Percentiles rank a stretch among this genome's conserved stretches.
Conservation (phyloP, 2,888 invertebrate species). For the Ennomos fuscantarius region DNA sequence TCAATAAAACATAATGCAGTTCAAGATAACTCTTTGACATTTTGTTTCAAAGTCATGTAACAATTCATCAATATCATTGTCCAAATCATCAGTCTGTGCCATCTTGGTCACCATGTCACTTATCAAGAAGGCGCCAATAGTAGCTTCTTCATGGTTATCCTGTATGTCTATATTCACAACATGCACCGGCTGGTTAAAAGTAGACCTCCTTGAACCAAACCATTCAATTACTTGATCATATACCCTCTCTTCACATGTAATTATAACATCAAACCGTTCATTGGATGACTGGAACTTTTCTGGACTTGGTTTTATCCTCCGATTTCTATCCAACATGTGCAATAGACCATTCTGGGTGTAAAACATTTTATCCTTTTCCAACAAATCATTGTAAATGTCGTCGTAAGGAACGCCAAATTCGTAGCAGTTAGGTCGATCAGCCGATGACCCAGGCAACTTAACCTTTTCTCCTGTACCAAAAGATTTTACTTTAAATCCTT, state of each 20-base stretch:
- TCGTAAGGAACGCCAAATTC: conserved; percentile 98
- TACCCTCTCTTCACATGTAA: conserved; percentile 99
- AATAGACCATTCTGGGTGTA: conserved; percentile 99
- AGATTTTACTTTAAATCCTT: conserved; percentile 97
- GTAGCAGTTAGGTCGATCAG: conserved; percentile 97
- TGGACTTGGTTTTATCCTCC: conserved; percentile 96
- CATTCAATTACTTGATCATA: conserved; percentile 99
- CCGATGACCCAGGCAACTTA: conserved; percentile 97
- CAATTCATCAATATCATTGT: conserved; percentile 98
- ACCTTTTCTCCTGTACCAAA: conserved; percentile 98
- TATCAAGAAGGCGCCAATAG: conserved; percentile 98
- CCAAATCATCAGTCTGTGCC: conserved; percentile 95
- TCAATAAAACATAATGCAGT: conserved; percentile 98
- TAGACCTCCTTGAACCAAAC: conserved; percentile 92
- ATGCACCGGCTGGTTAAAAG: conserved; percentile 95
- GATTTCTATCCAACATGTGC: conserved; percentile 98
- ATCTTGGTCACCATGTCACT: conserved; percentile 97
- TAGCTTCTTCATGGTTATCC: conserved; percentile 99
- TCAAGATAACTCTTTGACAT: conserved; percentile 93
- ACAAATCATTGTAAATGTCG: conserved; percentile 96
- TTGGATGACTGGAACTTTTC: conserved; percentile 96
- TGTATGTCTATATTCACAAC: conserved; percentile 99
- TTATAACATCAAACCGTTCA: conserved; percentile 97
- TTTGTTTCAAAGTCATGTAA: conserved; percentile 97
- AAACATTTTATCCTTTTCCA: conserved; percentile 95